A percentile compares a stretch with the other conserved stretches of the same genome.
Conservation (phyloP, 1,140 invertebrate genomes). For the Pogonognathellus flavescens region DNA sequence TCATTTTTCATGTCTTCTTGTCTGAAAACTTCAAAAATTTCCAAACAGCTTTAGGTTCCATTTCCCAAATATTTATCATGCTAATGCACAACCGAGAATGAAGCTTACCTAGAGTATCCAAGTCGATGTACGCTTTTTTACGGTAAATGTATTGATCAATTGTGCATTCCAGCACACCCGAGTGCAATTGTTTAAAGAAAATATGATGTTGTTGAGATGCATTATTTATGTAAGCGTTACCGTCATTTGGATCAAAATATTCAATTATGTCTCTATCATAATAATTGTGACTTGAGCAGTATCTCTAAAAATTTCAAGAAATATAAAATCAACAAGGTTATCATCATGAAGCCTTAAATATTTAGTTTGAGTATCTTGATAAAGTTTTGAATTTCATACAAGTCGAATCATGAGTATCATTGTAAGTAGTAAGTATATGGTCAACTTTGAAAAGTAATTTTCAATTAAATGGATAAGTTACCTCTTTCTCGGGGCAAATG, state of each 20-base stretch:
- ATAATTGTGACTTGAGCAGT: not conserved
- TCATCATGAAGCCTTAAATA: too few species aligned
- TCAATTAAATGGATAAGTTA: too few species aligned
- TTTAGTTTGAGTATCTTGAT: too few species aligned
- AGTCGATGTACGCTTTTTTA: not conserved
- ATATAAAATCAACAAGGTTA: not conserved
- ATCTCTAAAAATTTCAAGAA: not conserved
- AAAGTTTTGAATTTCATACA: too few species aligned
- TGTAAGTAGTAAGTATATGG: too few species aligned
- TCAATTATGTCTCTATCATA: not conserved
- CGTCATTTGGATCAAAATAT: not conserved
- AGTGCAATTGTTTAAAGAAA: conserved; percentile 8
- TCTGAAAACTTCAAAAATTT: not conserved
- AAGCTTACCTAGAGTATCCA: not conserved
- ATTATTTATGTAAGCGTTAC: too few species aligned
- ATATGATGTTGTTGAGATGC: not conserved
- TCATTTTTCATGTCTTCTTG: not conserved
- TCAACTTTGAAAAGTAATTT: too few species aligned
- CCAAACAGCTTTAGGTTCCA: not conserved
- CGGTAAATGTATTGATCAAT: not conserved
- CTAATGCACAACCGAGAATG: too few species aligned
- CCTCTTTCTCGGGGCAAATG: not conserved
- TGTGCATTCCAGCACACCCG: not conserved
- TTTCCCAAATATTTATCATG: not conserved
- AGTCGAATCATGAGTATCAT: too few species aligned